A percentile compares a stretch with the other conserved stretches of the same genome.
Conservation (phyloP, 2,113 vertebrate genomes). For the Chionomys nivalis region DNA sequence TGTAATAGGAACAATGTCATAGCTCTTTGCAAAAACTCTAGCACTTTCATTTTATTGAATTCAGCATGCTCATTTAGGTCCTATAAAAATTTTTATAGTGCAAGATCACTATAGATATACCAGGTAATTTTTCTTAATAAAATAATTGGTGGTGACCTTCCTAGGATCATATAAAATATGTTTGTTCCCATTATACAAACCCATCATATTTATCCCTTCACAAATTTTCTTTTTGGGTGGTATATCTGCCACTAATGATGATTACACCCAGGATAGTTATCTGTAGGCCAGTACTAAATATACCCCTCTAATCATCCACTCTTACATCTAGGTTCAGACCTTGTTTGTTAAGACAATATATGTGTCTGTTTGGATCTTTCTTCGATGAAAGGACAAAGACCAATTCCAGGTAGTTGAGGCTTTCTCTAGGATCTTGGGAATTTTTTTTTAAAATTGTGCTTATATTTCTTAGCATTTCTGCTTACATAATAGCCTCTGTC, state of each 20-base stretch:
- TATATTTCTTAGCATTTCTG: constrained; percentile 8
- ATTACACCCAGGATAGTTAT: constrained; percentile 22
- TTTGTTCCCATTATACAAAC: not conserved
- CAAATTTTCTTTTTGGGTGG: constrained; percentile 11
- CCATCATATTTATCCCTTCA: constrained; percentile 33
- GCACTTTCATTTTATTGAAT: constrained; percentile 23
- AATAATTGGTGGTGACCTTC: constrained; percentile 39
- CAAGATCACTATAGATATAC: not conserved
- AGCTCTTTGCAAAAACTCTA: constrained; percentile 31
- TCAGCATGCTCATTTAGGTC: not conserved
- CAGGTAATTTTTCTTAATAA: constrained; percentile 37
- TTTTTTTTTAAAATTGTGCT: not conserved
- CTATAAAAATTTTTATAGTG: constrained; percentile 19
- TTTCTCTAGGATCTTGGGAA: not conserved
- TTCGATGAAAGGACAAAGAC: constrained; percentile 40
- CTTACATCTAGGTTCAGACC: not conserved
- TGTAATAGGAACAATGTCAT: not conserved
- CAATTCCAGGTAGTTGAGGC: not conserved
- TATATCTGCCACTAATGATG: not conserved
- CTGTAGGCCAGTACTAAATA: constrained; percentile 10
- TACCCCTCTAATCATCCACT: not conserved
- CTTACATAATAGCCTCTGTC: constrained; percentile 11
- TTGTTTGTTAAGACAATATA: constrained; percentile 6
- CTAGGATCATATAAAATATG: constrained; percentile 35
- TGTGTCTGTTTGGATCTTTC: not conserved